Percentiles rank a stretch among this genome's conserved stretches.
Evolutionary conservation across 2,113 vertebrate genomes (phyloP).

Genomic region (Cyprinodon brontotheroides): DNA sequence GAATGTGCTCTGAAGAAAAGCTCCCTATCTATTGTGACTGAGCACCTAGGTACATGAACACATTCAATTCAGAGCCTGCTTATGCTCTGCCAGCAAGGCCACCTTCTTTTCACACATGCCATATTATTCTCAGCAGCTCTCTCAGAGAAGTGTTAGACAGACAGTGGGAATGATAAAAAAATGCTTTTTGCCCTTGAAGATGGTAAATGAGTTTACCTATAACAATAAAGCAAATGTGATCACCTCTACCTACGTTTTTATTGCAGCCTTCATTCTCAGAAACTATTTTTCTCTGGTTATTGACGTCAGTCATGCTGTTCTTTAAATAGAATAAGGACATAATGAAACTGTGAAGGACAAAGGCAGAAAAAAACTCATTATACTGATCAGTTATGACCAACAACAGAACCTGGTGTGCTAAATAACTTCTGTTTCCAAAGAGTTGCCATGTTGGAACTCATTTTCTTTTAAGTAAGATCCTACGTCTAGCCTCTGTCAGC

Average conservation of each 20-base stretch:
- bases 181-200: constrained; percentile 46
- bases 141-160: neutral
- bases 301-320: constrained; percentile 29
- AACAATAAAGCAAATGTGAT: constrained; percentile 11
- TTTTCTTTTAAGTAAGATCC: constrained; percentile 40
- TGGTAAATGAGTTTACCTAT: constrained; percentile 13
- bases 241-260: neutral
- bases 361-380: constrained; percentile 18
- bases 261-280: constrained; percentile 5
- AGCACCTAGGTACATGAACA: constrained; percentile 27
- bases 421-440: constrained; percentile 24
- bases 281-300: constrained; percentile 1
- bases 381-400: constrained; percentile 16
- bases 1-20: constrained; percentile 40
- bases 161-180: constrained; percentile 32
- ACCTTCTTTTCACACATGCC: constrained; percentile 30
- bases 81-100: constrained; percentile 56
- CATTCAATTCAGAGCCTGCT: constrained; percentile 44
- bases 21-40: constrained; percentile 29
- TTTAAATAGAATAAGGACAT: constrained; percentile 25
- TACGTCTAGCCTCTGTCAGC: constrained; percentile 29
- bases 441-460: constrained; percentile 30
- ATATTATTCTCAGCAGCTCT: constrained; percentile 24
- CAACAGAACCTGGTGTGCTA: constrained; percentile 5
- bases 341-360: constrained; percentile 11